Conservation (phyloP, 1,140 invertebrate genomes). For the Euborellia annulipes region DNA sequence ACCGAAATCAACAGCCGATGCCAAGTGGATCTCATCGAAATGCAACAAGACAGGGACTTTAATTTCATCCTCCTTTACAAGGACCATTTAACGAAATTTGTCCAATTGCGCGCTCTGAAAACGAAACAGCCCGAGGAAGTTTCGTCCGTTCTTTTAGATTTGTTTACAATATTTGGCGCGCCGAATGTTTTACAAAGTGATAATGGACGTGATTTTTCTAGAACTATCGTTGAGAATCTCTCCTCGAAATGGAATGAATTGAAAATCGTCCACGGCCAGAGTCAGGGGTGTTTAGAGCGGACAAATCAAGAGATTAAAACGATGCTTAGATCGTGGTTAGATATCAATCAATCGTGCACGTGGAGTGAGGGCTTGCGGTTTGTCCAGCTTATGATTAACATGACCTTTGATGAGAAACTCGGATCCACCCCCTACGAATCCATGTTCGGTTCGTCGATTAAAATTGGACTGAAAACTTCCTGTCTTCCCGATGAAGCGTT, state of each 20-base stretch:
- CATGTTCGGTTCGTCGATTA: too few species aligned
- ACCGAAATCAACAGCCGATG: neutral
- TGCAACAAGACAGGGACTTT: constrained; percentile 13
- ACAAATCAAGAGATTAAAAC: too few species aligned
- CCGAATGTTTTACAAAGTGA: constrained; percentile 17
- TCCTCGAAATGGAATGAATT: constrained; percentile 17
- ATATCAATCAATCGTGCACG: too few species aligned
- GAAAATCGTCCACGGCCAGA: too few species aligned
- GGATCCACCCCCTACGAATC: too few species aligned
- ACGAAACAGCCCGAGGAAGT: constrained; percentile 17
- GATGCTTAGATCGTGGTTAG: too few species aligned
- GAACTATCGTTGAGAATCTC: constrained; percentile 23
- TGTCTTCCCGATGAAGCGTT: too few species aligned
- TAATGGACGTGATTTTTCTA: constrained; percentile 15
- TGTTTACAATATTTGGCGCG: constrained; percentile 19
- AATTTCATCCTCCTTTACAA: constrained; percentile 27
- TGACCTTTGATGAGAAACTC: too few species aligned
- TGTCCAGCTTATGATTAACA: too few species aligned
- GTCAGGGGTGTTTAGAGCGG: too few species aligned
- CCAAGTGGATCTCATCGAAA: constrained; percentile 16
- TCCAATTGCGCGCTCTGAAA: constrained; percentile 14
- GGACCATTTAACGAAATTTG: constrained; percentile 24
- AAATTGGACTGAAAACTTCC: too few species aligned
- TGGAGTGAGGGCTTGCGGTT: too few species aligned
- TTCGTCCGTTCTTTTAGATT: constrained; percentile 16